Evolutionary conservation across 1,140 invertebrate species (phyloP), one percentile per base, ranked within the genome.

Genomic region (Drosophila mauritiana): DNA sequence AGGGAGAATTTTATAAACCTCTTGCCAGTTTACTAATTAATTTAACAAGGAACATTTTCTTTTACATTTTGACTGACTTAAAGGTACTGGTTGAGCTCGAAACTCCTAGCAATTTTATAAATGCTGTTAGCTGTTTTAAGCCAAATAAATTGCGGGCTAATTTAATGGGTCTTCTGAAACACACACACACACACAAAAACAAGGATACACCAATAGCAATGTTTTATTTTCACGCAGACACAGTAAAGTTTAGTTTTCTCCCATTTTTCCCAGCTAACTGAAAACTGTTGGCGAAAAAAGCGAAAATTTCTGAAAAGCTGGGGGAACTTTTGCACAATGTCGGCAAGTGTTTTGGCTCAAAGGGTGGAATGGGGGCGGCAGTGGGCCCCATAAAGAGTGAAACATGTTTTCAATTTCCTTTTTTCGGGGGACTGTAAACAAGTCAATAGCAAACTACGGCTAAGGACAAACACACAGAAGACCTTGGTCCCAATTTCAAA

Each of bases 281-380:
- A 52, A 61, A 57, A 80, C 72, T 67, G 54, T 22, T 62, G 36
- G 46, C 27, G 15, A 31, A 49, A 49, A 52, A 31, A 17, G 27
- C 10, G 31, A 52, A 17, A 52, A 13, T 52, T 52, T 20, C 49
- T 59, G 62, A 39, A 67, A 64, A 63, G 55, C 42, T 65, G 61
- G 58, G 42, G 46, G 57, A 82, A 78, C 77, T 77, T 85, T 81
- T 76, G 43, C 78, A 68, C 81, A 80, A 80, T 76, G 73, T 85
- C 72, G 61, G 77, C 54, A 73, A 77, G 76, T 72, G 76, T 84
- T 83, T 53, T 52, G 59, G 17, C 22, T 10, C 11, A 42, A 45
- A 17, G 5, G 20, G 34, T 2, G 10, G 46, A 11, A 13, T 39
- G 11, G 31, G 17, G 25, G 3, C 3, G n/a, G 12, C 17, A 5